Conservation (phyloP, 2,113 vertebrate species). For the Psittacula cyanocephala region DNA sequence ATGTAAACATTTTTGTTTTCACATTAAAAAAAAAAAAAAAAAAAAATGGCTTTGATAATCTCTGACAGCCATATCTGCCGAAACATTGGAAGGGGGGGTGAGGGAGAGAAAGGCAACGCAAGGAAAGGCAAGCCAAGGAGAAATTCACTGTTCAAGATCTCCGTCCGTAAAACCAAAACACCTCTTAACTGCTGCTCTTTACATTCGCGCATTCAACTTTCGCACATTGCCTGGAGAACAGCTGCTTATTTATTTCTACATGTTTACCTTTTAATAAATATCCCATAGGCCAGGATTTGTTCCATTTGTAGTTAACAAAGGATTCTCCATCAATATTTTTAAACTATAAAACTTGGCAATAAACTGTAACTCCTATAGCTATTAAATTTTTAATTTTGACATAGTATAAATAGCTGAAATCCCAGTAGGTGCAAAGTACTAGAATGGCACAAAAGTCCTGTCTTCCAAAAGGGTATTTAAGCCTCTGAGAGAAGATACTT, state of each 20-base stretch:
- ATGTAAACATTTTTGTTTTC: not conserved
- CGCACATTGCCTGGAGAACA: not conserved
- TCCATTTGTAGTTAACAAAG: not conserved
- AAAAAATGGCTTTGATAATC: not conserved
- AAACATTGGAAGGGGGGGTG: accelerated
- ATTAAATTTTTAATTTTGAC: not conserved
- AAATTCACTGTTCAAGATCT: not conserved
- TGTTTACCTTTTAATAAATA: not conserved
- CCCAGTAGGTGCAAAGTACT: not conserved
- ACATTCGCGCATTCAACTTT: not conserved
- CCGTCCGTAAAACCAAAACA: not conserved
- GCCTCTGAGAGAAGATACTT: not conserved
- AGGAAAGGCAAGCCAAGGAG: not conserved
- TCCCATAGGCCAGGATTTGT: not conserved
- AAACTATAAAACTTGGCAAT: not conserved
- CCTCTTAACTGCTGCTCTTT: not conserved
- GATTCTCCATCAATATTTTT: not conserved
- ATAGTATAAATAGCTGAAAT: not conserved
- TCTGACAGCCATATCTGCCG: not conserved
- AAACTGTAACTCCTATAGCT: not conserved
- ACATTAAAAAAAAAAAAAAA: not conserved
- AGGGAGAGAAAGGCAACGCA: not conserved
- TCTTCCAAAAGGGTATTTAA: not conserved
- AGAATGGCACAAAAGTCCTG: not conserved
- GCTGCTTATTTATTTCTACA: not conserved